Percentiles rank a stretch among this genome's conserved stretches.
Evolutionary conservation across 1,140 invertebrate species (phyloP).

Genomic region (Eufriesea mexicana): DNA sequence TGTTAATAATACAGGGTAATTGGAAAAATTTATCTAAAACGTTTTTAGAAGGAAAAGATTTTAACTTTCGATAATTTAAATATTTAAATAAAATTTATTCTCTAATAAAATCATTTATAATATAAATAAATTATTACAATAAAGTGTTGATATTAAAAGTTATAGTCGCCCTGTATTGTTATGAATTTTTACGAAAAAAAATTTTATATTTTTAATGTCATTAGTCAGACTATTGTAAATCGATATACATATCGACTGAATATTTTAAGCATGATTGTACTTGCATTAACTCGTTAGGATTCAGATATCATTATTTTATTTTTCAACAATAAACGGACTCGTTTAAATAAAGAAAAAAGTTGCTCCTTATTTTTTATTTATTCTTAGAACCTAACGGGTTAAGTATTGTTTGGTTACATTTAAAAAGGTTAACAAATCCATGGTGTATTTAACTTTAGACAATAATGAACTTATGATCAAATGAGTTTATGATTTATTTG

Average conservation of each 20-base stretch:
- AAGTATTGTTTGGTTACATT: not conserved
- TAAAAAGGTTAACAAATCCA: not conserved
- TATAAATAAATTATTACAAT: not conserved
- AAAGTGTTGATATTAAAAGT: not conserved
- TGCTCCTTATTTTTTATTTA: slow-evolving; percentile 40
- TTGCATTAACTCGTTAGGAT: slow-evolving; percentile 39
- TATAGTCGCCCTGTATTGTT: slow-evolving; percentile 41
- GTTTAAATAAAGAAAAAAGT: not conserved
- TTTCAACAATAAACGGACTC: slow-evolving; percentile 1
- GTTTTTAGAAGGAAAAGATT: not conserved
- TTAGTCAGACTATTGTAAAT: slow-evolving; percentile 23
- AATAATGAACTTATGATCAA: not conserved
- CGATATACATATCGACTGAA: slow-evolving; percentile 13
- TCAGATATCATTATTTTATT: slow-evolving; percentile 7
- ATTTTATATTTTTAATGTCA: not conserved
- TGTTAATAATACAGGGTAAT: slow-evolving; percentile 48
- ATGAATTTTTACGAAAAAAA: not conserved
- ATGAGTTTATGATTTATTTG: slow-evolving; percentile 17
- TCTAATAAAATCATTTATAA: not conserved
- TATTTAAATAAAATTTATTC: not conserved
- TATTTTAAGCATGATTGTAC: slow-evolving; percentile 19
- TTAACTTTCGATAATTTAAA: not conserved
- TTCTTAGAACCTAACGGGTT: slow-evolving; percentile 30
- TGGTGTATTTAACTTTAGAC: slow-evolving; percentile 21
- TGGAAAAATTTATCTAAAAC: not conserved